Evolutionary conservation across 1,140 invertebrate genomes (phyloP), one percentile per base, ranked within the genome.

Genomic region (Ceratina australensis): DNA sequence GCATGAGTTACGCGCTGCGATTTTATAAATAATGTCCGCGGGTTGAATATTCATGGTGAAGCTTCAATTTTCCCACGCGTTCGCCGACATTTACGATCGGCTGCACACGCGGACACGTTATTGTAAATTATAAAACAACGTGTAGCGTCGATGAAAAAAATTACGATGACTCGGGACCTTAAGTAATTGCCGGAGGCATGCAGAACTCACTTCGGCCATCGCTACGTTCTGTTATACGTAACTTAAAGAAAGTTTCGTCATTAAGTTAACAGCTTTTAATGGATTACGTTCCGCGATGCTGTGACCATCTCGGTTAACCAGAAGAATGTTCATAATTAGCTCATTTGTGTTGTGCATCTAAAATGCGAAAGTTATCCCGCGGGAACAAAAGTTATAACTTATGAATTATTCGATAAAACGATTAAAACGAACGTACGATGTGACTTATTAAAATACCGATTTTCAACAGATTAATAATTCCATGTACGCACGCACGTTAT

Each of bases 241-340:
- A 24, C 22, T n/a, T 59, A 24, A 26, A 20, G 24, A 60, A 60
- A 26, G 57, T 28, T 60, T 60, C 57, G 57, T 60, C 57, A 16
- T 60, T 60, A 60, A 26, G 56, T 24, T 59, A 59, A 59, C 7
- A 59, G 56, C 57, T 12, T 28, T 60, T 60, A 60, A 60, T 28
- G 24, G 16, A 60, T 28, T 60, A 18, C 13, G 3, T 60, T 15
- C 15, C 24, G 16, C 24, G 57, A 12, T 16, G 18, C 18, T 52
- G 50, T 18, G 18, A 60, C 15, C 20, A 8, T 20, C 13, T 20
- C 8, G 8, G 24, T 24, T 24, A 24, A 59, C 7, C 24, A 59
- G n/a, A 59, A 24, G 56, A 24, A 24, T 59, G 22, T 59, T 59
- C 13, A 24, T 59, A 59, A 59, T 59, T 59, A 59, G 22, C 24